phyloP scores from a whole-genome alignment of 2,797 vertebrate species.

The Vipera ursinii region DNA sequence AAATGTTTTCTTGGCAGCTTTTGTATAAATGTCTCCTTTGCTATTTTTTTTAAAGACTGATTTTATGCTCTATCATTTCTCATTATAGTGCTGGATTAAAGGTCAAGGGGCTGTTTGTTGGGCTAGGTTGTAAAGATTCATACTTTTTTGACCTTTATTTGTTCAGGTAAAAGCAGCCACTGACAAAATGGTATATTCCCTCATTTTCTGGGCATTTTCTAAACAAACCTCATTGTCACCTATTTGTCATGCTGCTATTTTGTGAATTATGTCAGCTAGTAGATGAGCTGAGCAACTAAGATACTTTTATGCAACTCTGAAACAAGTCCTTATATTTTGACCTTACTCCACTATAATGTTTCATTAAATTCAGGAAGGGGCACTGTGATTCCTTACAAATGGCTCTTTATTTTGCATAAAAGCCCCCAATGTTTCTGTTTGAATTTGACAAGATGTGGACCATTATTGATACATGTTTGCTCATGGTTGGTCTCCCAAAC shows the following conservation, averaged over 20 bases:
- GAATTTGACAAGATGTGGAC: not conserved
- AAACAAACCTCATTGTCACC: not conserved
- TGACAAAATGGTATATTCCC: too few relatives aligned
- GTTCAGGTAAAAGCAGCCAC: not conserved
- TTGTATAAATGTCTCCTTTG: not conserved
- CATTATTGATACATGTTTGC: not conserved
- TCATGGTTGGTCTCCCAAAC: not conserved
- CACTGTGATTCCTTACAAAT: not conserved
- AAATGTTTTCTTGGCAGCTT: not conserved
- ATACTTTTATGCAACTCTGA: not conserved
- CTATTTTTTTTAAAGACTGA: not conserved
- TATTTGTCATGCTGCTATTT: not conserved
- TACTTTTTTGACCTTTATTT: not conserved
- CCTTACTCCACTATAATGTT: not conserved
- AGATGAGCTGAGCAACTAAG: not conserved
- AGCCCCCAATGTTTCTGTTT: not conserved
- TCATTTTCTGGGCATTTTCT: not conserved
- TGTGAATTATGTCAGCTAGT: not conserved
- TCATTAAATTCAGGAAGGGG: not conserved
- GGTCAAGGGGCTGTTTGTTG: not conserved
- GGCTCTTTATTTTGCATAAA: not conserved
- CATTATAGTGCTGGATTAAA: not conserved
- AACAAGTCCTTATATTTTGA: not conserved
- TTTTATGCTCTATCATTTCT: not conserved
- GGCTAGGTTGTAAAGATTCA: not conserved